Percentiles rank a stretch among this genome's conserved stretches.
phyloP scores from a whole-genome alignment of 2,888 invertebrate species.

The Pardosa pseudoannulata region DNA sequence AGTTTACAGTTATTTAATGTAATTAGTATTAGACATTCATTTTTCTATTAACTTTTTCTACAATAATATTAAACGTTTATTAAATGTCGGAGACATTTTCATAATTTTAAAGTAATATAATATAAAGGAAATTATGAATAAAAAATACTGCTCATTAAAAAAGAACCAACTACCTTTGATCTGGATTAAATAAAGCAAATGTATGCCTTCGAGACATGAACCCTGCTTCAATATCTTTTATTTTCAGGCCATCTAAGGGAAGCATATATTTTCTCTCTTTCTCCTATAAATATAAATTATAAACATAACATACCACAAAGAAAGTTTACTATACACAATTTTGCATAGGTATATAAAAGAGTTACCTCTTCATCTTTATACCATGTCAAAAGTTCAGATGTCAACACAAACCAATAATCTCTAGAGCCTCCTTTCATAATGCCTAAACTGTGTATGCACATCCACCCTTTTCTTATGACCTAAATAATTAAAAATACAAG shows the following conservation, averaged over 20 bases:
- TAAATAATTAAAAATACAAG: constrained; percentile 79
- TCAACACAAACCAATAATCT: constrained; percentile 99
- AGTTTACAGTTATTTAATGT: too few relatives aligned
- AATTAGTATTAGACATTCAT: too few relatives aligned
- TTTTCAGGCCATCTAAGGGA: constrained; percentile 95
- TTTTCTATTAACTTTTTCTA: too few relatives aligned
- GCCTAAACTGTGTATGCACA: constrained; percentile 98
- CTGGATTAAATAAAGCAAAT: constrained; percentile 98
- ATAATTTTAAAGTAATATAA: too few relatives aligned
- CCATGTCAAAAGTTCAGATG: constrained; percentile 98
- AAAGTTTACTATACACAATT: not conserved
- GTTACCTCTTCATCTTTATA: constrained; percentile 95
- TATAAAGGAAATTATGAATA: too few relatives aligned
- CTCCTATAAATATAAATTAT: constrained; percentile 81
- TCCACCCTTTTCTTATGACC: constrained; percentile 98
- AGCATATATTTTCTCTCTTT: constrained; percentile 99
- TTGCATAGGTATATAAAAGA: not conserved
- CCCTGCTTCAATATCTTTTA: constrained; percentile 97
- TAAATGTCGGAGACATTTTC: too few relatives aligned
- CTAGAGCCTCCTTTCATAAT: constrained; percentile 99
- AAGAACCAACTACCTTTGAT: constrained; percentile 89
- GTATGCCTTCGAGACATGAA: constrained; percentile 98
- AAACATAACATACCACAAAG: not conserved
- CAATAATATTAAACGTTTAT: too few relatives aligned
- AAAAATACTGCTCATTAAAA: too few relatives aligned